Conservation (phyloP, 2,888 invertebrate genomes). For the Melolontha melolontha region DNA sequence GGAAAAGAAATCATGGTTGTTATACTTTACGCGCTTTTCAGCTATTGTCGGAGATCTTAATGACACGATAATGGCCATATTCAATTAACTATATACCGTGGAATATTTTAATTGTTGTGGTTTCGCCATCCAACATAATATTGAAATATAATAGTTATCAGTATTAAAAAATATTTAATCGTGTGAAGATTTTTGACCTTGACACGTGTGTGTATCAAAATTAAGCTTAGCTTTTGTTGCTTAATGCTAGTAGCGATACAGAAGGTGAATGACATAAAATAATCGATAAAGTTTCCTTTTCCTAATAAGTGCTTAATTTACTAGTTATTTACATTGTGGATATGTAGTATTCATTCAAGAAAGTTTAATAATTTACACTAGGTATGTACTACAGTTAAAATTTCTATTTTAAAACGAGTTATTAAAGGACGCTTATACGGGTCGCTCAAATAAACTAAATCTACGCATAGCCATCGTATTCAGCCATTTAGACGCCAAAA, state of each 20-base stretch:
- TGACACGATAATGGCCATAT: constrained; percentile 43
- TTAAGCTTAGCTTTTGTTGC: constrained; percentile 18
- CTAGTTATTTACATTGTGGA: too few species aligned
- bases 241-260: not conserved
- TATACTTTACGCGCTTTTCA: constrained; percentile 43
- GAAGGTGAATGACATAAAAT: constrained; percentile 28
- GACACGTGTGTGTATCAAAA: constrained; percentile 32
- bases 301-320: too few species aligned
- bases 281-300: constrained; percentile 14
- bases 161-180: constrained; percentile 38
- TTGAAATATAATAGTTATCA: constrained; percentile 36
- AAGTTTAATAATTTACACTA: not conserved
- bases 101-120: constrained; percentile 43
- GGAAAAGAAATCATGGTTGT: constrained; percentile 41
- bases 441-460: too few species aligned
- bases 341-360: not conserved
- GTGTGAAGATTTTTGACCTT: constrained; percentile 38
- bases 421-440: too few species aligned
- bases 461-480: too few species aligned
- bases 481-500: too few species aligned
- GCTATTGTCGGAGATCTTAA: constrained; percentile 40
- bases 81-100: constrained; percentile 42
- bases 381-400: too few species aligned
- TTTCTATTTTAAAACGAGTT: too few species aligned
- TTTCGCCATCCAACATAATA: constrained; percentile 42